These are phyloP conservation scores for Albula glossodonta DNA, from an alignment of 2,113 vertebrate species.

Conservation along the genomic window DNA sequence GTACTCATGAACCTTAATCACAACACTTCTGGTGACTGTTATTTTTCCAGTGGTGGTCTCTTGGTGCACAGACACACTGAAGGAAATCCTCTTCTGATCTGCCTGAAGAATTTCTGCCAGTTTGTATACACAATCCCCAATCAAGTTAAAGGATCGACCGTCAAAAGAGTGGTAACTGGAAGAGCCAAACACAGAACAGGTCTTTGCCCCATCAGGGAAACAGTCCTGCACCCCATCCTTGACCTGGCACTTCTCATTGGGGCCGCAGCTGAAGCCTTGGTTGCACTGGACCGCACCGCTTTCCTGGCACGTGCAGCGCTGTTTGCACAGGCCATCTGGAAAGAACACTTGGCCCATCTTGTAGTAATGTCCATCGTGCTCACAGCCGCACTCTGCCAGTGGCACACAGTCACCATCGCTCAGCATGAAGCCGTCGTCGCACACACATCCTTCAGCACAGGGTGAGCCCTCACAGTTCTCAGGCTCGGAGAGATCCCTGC, in stretches of 20 bases:
- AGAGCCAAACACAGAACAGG: conserved; percentile 48
- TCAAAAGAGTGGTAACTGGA: conserved; percentile 49
- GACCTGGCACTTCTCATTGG: conserved; percentile 47
- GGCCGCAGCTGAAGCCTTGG: conserved; percentile 34
- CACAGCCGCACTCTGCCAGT: conserved; percentile 52
- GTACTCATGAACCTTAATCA: conserved; percentile 39
- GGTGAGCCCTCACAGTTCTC: conserved; percentile 9
- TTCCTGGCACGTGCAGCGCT: conserved; percentile 43
- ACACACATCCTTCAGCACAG: conserved; percentile 49
- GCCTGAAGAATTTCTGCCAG: conserved; percentile 26
- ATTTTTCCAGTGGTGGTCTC: neutral
- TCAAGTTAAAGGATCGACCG: conserved; percentile 42
- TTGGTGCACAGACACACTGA: conserved; percentile 43
- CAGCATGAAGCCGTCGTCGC: conserved; percentile 44
- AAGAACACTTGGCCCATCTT: conserved; percentile 48
- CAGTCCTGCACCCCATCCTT: conserved; percentile 48
- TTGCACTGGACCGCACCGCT: conserved; percentile 45
- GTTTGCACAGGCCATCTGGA: conserved; percentile 40
- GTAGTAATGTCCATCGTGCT: conserved; percentile 42
- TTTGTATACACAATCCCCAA: conserved; percentile 51
- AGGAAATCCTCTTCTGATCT: conserved; percentile 28
- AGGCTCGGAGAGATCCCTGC: conserved; percentile 15
- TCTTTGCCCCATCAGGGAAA: conserved; percentile 33
- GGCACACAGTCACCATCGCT: conserved; percentile 48
- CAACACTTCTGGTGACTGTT: conserved; percentile 36